Evolutionary conservation across 2,888 invertebrate species (phyloP).

Genomic region (Tortricodes alternella): DNA sequence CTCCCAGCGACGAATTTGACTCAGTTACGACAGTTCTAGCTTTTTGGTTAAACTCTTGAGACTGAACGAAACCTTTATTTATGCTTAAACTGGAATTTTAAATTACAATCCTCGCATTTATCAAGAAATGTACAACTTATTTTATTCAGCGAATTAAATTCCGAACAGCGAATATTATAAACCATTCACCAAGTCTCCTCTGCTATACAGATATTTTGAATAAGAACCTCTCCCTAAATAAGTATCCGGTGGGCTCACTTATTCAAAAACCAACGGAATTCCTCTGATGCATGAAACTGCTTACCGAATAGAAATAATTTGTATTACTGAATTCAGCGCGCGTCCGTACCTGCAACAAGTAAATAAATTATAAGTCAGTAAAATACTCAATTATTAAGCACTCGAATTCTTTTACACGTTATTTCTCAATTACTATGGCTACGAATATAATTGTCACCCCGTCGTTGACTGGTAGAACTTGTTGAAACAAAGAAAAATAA

Average conservation of each 20-base stretch:
- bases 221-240: neutral
- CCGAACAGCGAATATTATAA: neutral
- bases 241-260: neutral
- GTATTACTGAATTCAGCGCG: neutral
- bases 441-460: too few species aligned
- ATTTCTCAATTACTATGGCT: too few species aligned
- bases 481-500: too few species aligned
- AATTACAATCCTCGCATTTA: too few species aligned
- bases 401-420: too few species aligned
- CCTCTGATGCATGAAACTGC: constrained; percentile 2
- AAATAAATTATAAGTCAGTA: neutral
- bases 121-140: too few species aligned
- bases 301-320: constrained; percentile 8
- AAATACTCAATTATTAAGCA: too few species aligned
- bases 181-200: neutral
- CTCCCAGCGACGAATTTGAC: constrained; percentile 12
- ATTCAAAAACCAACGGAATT: neutral
- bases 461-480: too few species aligned
- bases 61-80: neutral
- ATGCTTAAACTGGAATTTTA: neutral
- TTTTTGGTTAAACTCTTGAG: neutral
- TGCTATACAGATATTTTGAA: neutral
- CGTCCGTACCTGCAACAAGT: constrained; percentile 22
- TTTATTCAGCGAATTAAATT: too few species aligned
- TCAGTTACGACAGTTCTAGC: constrained; percentile 6